These are phyloP conservation scores for Cuculus canorus DNA, from an alignment of 2,797 vertebrate species.

Conservation along the genomic window DNA sequence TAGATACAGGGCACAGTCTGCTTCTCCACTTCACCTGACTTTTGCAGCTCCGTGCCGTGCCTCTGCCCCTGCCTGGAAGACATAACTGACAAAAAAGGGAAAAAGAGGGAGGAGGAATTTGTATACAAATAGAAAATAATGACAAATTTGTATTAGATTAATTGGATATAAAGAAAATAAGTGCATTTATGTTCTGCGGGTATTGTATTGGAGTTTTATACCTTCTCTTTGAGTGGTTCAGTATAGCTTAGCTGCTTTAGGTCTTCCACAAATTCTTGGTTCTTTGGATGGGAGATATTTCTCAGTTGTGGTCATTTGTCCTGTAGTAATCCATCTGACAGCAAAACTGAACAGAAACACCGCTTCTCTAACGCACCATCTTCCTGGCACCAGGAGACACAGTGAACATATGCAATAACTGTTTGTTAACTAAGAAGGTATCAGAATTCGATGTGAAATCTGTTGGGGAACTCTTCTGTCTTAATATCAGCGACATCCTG, in stretches of 20 bases:
- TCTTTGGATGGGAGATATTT: background rate
- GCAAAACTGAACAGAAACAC: background rate
- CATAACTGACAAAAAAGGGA: accelerated
- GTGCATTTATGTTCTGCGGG: background rate
- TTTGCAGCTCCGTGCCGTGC: background rate
- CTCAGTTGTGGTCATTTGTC: background rate
- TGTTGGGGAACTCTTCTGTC: background rate
- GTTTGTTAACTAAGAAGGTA: background rate
- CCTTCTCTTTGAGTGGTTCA: background rate
- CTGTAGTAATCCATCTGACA: background rate
- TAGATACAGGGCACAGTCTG: background rate
- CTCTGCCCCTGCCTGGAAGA: background rate
- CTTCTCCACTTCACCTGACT: background rate
- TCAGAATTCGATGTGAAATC: constrained; percentile 1
- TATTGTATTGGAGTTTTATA: background rate
- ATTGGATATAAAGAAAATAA: background rate
- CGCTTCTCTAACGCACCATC: background rate
- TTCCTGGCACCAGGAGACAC: constrained; percentile 1
- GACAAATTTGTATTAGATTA: background rate
- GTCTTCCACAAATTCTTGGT: background rate
- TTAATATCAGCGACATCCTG: background rate
- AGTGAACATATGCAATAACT: background rate
- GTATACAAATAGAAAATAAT: background rate
- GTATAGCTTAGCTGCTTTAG: background rate
- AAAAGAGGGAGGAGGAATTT: accelerated